Conservation (phyloP, 1,140 invertebrate species). For the Euura saliciscinereae region DNA sequence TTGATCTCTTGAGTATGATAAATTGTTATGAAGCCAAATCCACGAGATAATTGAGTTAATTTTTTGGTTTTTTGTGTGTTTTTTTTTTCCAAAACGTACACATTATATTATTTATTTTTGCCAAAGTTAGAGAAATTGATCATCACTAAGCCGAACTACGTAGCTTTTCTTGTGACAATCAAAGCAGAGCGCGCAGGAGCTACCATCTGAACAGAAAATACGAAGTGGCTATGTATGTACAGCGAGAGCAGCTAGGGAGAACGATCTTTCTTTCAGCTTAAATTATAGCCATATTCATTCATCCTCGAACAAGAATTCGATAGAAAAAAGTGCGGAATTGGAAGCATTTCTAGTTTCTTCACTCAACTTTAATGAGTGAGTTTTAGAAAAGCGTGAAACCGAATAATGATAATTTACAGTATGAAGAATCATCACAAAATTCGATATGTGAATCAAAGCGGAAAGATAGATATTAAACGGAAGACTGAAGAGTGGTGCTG, state of each 20-base stretch:
- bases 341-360: no score
- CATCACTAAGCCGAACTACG: constrained; percentile 56
- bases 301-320: neutral
- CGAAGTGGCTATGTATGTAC: constrained; percentile 47
- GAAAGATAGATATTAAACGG: no score
- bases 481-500: no score
- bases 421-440: no score
- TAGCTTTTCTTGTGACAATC: constrained; percentile 57
- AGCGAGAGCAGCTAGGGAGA: constrained; percentile 40
- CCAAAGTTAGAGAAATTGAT: constrained; percentile 44
- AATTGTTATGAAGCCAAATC: no score
- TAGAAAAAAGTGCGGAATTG: neutral
- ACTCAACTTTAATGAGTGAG: no score
- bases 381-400: no score
- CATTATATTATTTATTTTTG: neutral
- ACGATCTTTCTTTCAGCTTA: neutral
- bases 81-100: neutral
- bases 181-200: constrained; percentile 55
- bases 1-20: no score
- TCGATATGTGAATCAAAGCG: no score
- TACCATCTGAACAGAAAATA: constrained; percentile 56
- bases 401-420: no score
- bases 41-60: no score
- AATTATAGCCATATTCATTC: neutral
- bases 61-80: neutral